Percentiles rank a stretch among this genome's conserved stretches.
Evolutionary conservation across 2,113 vertebrate species (phyloP).

Genomic region (Nothocercus julius): DNA sequence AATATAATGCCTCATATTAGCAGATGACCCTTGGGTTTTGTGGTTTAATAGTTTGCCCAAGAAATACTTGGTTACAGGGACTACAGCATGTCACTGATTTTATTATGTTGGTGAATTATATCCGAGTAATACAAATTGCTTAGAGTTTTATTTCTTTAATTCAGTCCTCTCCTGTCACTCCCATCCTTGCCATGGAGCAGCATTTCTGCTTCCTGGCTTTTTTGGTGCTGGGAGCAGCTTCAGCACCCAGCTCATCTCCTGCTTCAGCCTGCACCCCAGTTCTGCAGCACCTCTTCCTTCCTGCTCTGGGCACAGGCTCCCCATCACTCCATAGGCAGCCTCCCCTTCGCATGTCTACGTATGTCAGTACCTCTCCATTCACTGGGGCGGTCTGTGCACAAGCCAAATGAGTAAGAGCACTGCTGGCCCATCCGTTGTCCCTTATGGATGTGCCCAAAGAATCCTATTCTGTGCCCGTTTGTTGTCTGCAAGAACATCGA

Average conservation of each 20-base stretch:
- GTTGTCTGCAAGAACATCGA: background rate
- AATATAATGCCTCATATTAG: background rate
- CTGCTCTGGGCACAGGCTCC: background rate
- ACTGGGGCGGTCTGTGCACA: rapidly evolving
- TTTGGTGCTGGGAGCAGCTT: background rate
- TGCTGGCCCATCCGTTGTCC: rapidly evolving
- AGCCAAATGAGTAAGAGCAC: rapidly evolving
- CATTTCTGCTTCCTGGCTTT: background rate
- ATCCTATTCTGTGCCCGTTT: background rate
- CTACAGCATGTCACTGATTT: constrained; percentile 11
- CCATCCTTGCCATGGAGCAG: background rate
- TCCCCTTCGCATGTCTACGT: rapidly evolving
- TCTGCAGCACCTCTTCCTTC: background rate
- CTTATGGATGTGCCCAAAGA: background rate
- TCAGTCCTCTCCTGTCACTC: background rate
- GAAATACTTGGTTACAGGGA: constrained; percentile 39
- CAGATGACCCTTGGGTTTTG: background rate
- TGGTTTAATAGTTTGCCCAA: constrained; percentile 22
- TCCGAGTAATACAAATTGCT: constrained; percentile 12
- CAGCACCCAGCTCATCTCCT: background rate
- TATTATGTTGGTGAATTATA: constrained; percentile 29
- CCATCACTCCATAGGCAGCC: background rate
- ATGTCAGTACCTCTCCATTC: background rate
- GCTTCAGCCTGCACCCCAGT: background rate
- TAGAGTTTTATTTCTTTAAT: background rate